A percentile compares a stretch with the other conserved stretches of the same genome.
phyloP scores from a whole-genome alignment of 2,113 vertebrate species.

The Callipepla californica region DNA sequence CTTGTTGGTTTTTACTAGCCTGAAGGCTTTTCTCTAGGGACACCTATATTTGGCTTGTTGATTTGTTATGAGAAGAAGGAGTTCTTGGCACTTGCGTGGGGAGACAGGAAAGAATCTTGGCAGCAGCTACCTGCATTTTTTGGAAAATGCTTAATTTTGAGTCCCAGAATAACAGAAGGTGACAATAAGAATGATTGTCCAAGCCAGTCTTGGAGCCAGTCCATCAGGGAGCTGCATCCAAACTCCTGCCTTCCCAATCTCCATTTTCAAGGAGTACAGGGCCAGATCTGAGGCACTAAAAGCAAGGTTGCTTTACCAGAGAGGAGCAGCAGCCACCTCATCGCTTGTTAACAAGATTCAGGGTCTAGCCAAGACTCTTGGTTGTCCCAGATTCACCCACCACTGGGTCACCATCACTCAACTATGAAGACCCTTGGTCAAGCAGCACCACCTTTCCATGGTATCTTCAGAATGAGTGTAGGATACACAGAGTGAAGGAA shows the following conservation, averaged over 20 bases:
- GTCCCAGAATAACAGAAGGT: not conserved
- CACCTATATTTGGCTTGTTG: not conserved
- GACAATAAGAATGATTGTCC: not conserved
- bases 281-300: not conserved
- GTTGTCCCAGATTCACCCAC: not conserved
- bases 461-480: rapidly evolving
- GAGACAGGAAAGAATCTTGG: not conserved
- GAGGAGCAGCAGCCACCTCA: not conserved
- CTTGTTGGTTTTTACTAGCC: not conserved
- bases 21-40: constrained; percentile 27
- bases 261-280: not conserved
- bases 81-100: constrained; percentile 27
- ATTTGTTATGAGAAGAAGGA: constrained; percentile 13
- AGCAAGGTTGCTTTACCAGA: not conserved
- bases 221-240: not conserved
- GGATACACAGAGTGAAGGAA: not conserved
- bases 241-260: not conserved
- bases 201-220: not conserved
- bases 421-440: no score
- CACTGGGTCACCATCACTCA: not conserved
- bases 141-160: not conserved
- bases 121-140: not conserved
- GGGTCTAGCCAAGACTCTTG: not conserved
- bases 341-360: rapidly evolving
- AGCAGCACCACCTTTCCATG: rapidly evolving